Evolutionary conservation across 2,797 vertebrate genomes (phyloP).

Genomic region (Macropodus opercularis): DNA sequence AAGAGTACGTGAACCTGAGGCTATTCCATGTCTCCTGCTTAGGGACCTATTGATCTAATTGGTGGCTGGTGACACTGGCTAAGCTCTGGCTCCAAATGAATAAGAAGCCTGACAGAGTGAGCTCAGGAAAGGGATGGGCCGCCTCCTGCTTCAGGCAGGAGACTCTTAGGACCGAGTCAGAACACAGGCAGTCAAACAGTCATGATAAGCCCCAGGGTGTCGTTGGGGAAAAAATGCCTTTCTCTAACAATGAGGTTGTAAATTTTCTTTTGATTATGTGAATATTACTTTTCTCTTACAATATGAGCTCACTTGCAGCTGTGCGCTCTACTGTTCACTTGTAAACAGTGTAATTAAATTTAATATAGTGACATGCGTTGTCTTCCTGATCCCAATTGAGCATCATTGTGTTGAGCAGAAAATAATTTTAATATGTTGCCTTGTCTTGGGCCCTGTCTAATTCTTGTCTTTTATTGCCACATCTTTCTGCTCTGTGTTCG

Average conservation of each 20-base stretch:
- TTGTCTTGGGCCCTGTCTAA: slow-evolving; percentile 7
- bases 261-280: slow-evolving; percentile 51
- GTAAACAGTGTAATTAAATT: slow-evolving; percentile 35
- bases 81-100: slow-evolving; percentile 77
- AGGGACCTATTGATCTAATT: slow-evolving; percentile 76
- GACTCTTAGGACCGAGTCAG: slow-evolving; percentile 46
- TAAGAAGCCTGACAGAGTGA: slow-evolving; percentile 73
- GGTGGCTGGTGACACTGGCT: slow-evolving; percentile 71
- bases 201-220: slow-evolving; percentile 55
- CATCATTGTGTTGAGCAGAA: slow-evolving; percentile 4
- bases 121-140: slow-evolving; percentile 58
- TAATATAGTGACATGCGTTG: slow-evolving; percentile 17
- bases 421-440: slow-evolving; percentile 6
- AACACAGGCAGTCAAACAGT: slow-evolving; percentile 45
- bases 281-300: slow-evolving; percentile 51
- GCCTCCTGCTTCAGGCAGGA: slow-evolving; percentile 54
- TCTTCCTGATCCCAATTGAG: slow-evolving; percentile 9
- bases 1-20: slow-evolving; percentile 46
- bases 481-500: slow-evolving; percentile 14
- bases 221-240: slow-evolving; percentile 23
- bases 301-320: slow-evolving; percentile 30
- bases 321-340: slow-evolving; percentile 19
- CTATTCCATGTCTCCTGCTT: slow-evolving; percentile 61
- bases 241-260: slow-evolving; percentile 50
- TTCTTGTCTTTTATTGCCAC: slow-evolving; percentile 8